A percentile compares a stretch with the other conserved stretches of the same genome.
These are phyloP conservation scores for Poeciliopsis paucimaculata DNA, from an alignment of 2,797 vertebrate genomes.

Conservation along the genomic window DNA sequence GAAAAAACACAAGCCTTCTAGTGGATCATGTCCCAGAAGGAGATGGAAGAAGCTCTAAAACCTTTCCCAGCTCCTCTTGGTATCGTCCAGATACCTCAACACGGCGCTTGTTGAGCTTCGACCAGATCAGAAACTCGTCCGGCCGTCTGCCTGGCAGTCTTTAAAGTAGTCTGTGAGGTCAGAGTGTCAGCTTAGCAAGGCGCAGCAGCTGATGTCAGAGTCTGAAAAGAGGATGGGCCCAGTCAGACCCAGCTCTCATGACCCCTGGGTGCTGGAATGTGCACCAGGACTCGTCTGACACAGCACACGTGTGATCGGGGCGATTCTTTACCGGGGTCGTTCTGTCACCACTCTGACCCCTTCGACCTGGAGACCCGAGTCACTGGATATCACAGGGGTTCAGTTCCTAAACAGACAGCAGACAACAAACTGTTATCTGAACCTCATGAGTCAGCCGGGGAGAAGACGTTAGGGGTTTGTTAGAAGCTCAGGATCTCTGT, in stretches of 20 bases:
- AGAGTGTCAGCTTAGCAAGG: slow-evolving; percentile 86
- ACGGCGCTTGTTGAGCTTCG: slow-evolving; percentile 33
- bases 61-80: slow-evolving; percentile 75
- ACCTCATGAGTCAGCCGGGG: not conserved
- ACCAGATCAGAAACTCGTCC: slow-evolving; percentile 78
- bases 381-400: slow-evolving; percentile 15
- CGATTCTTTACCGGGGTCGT: slow-evolving; percentile 61
- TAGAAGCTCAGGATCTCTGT: slow-evolving; percentile 1
- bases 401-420: slow-evolving; percentile 15
- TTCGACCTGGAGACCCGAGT: slow-evolving; percentile 41
- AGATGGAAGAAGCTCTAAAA: slow-evolving; percentile 51
- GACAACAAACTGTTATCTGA: not conserved
- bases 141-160: slow-evolving; percentile 86
- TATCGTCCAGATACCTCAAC: slow-evolving; percentile 76
- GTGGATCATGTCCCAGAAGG: slow-evolving; percentile 73
- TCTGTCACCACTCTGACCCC: slow-evolving; percentile 42
- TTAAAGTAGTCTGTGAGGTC: slow-evolving; percentile 90
- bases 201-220: slow-evolving; percentile 83
- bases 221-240: slow-evolving; percentile 66
- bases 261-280: slow-evolving; percentile 64
- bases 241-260: slow-evolving; percentile 55
- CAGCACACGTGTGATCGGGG: slow-evolving; percentile 53
- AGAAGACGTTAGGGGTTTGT: slow-evolving; percentile 11
- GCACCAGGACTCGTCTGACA: slow-evolving; percentile 43
- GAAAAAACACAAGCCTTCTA: slow-evolving; percentile 46